Base-by-base conservation (phyloP, 2,888 invertebrate genomes). In the Drosophila mercatorum region DNA sequence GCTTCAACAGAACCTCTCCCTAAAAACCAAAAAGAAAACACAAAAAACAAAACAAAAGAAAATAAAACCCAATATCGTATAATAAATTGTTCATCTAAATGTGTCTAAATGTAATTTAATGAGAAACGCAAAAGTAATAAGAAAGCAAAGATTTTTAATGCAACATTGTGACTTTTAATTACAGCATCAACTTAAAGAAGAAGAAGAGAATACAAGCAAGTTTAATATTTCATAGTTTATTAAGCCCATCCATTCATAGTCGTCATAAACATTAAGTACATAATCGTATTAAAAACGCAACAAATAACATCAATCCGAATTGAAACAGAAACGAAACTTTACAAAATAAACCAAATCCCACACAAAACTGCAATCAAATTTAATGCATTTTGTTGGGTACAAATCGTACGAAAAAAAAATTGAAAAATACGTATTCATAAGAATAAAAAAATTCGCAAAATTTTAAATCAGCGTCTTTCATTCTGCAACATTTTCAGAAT, bases 141-240 rank as follows among this genome's bases (percentile, higher is more conserved):
- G 66, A 78, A 84, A 71, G 62, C 69, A 88, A 84, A 88, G 88
- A 89, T 84, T 84, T 84, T 89, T 83, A 84, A 86, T 63, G 78
- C 70, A 80, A 86, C 78, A 83, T 80, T 83, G 83, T 80, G 86
- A 80, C 78, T 84, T 88, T 84, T 88, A 80, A 88, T 85, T 78
- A 83, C 88, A 78, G 75, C 75, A 68, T 56, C 75, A 78, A 75
- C 76, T 72, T 81, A 71, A 75, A 8, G 44, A 34, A 34, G 10
- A 34, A 34, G 34, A 51, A 41, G 49, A 67, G 60, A 71, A 79
- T 73, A 57, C 73, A 75, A 80, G 64, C 66, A 69, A 80, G 78
- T 84, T 89, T 80, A 85, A 89, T 89, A 89, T 75, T 89, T 85
- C 89, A 89, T 85, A 85, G 88, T 87, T 89, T 89, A 75, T 85